These are phyloP conservation scores for Drosophila repletoides DNA, from an alignment of 1,140 invertebrate species.

Conservation along the genomic window DNA sequence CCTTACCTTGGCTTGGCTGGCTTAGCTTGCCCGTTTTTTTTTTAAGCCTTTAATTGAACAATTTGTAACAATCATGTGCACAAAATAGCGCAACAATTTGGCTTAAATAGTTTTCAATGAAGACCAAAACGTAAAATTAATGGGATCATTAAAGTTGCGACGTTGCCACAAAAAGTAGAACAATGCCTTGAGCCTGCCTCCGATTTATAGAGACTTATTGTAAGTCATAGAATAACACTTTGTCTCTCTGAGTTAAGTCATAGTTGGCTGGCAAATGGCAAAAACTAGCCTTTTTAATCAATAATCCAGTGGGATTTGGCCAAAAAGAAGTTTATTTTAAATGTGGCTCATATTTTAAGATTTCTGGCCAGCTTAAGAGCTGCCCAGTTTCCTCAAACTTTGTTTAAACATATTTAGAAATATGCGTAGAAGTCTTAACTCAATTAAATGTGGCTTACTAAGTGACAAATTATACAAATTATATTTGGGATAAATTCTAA, in stretches of 20 bases:
- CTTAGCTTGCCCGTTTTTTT: slow-evolving; percentile 28
- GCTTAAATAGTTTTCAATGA: slow-evolving; percentile 80
- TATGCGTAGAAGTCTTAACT: too few species aligned
- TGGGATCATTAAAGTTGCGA: slow-evolving; percentile 53
- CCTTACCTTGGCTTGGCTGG: slow-evolving; percentile 10
- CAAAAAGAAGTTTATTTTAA: too few species aligned
- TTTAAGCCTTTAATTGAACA: slow-evolving; percentile 79
- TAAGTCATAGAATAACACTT: not conserved
- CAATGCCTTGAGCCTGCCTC: slow-evolving; percentile 23
- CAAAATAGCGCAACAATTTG: slow-evolving; percentile 79
- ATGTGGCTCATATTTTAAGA: too few species aligned
- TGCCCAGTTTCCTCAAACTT: too few species aligned
- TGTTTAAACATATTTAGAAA: too few species aligned
- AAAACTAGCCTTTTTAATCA: too few species aligned
- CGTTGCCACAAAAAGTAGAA: slow-evolving; percentile 34
- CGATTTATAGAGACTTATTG: slow-evolving; percentile 7
- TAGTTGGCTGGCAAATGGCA: too few species aligned
- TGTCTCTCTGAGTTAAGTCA: not conserved
- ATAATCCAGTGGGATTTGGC: too few species aligned
- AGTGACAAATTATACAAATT: too few species aligned
- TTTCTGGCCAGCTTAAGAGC: too few species aligned
- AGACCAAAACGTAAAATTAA: slow-evolving; percentile 64
- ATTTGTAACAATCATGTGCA: slow-evolving; percentile 80
- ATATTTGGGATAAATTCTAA: too few species aligned
- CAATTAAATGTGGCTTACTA: too few species aligned